Evolutionary conservation across 2,113 vertebrate species (phyloP).

Genomic region (Pseudorectes ferrugineus): DNA sequence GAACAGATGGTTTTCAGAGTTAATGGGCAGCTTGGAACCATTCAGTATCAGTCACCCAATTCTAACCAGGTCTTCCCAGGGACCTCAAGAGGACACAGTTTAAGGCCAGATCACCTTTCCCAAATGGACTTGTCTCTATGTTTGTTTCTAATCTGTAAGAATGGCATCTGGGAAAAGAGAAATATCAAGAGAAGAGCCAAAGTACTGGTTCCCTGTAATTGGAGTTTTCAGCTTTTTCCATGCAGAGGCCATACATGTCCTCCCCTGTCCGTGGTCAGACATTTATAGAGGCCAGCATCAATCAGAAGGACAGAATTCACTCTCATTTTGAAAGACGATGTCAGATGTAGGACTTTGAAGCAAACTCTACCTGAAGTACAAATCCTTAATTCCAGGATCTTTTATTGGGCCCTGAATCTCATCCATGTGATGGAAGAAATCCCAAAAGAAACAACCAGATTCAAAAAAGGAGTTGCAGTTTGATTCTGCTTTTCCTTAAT

Average conservation of each 20-base stretch:
- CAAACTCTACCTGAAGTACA: not conserved
- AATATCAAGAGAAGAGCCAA: not conserved
- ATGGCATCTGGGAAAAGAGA: not conserved
- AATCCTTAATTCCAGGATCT: not conserved
- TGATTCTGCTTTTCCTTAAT: not conserved
- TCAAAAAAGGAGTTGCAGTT: not conserved
- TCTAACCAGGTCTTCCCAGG: not conserved
- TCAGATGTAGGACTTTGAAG: not conserved
- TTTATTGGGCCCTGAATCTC: not conserved
- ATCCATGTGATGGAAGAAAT: not conserved
- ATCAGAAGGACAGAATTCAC: not conserved
- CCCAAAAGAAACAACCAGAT: not conserved
- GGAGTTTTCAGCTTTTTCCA: not conserved
- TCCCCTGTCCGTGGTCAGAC: not conserved
- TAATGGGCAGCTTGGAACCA: not conserved
- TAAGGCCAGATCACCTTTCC: not conserved
- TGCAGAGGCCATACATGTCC: rapidly evolving
- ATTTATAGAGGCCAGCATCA: not conserved
- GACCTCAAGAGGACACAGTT: not conserved
- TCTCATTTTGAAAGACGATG: not conserved
- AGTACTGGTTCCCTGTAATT: rapidly evolving
- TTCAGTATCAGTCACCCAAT: not conserved
- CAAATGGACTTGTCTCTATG: not conserved
- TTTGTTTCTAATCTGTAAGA: not conserved
- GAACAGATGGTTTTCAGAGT: not conserved